A percentile compares a stretch with the other conserved stretches of the same genome.
phyloP scores from a whole-genome alignment of 1,140 invertebrate species.

The Neodiprion lecontei region DNA sequence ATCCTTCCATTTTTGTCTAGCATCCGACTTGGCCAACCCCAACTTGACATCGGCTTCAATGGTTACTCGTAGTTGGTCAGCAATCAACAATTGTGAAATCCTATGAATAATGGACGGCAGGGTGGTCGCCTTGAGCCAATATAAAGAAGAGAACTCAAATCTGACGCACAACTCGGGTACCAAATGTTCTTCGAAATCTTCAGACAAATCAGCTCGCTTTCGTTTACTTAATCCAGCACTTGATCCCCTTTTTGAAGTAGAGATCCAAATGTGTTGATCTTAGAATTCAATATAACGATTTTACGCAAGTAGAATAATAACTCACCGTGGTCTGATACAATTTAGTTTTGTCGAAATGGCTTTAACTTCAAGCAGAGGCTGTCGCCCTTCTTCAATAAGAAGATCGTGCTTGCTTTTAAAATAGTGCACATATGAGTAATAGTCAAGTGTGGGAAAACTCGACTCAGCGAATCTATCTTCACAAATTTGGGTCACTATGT shows the following conservation, averaged over 20 bases:
- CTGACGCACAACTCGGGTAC: conserved; percentile 91
- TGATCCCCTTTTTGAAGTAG: conserved; percentile 42
- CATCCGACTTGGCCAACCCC: conserved; percentile 39
- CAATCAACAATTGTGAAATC: conserved; percentile 77
- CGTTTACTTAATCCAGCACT: conserved; percentile 44
- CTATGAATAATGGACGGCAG: conserved; percentile 89
- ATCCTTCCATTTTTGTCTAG: conserved; percentile 39
- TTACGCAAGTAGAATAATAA: conserved; percentile 1
- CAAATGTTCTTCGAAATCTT: conserved; percentile 78
- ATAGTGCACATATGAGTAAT: conserved; percentile 80
- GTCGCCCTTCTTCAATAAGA: conserved; percentile 72
- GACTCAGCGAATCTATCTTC: conserved; percentile 79
- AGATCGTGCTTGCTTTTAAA: conserved; percentile 82
- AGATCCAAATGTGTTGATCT: not conserved
- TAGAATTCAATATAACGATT: not conserved
- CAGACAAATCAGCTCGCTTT: conserved; percentile 59
- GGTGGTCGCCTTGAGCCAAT: conserved; percentile 90
- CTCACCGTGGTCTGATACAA: conserved; percentile 73
- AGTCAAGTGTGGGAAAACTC: conserved; percentile 81
- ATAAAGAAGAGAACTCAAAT: conserved; percentile 82
- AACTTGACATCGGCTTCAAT: conserved; percentile 61
- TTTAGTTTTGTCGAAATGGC: conserved; percentile 81
- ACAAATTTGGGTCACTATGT: conserved; percentile 87
- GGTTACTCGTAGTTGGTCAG: conserved; percentile 77
- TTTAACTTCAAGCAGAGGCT: conserved; percentile 91